Base-by-base conservation (phyloP, 2,113 vertebrate genomes). In the Narcine bancroftii region DNA sequence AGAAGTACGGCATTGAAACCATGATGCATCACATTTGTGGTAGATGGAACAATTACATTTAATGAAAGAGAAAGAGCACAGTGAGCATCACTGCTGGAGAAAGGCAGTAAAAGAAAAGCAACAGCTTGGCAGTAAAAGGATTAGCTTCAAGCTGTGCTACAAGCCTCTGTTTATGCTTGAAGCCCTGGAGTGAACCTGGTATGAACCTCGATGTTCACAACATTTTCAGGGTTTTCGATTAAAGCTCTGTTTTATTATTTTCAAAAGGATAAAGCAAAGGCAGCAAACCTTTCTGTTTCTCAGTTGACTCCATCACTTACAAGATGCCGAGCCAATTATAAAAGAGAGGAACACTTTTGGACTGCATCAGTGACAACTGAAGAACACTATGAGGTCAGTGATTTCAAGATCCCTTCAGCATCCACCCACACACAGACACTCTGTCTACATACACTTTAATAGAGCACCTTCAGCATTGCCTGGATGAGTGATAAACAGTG, bases 91-190 rank as follows among this genome's bases (percentile, higher is more conserved):
- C 42, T 13, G 33, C 39, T 45, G 39, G 39, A 15, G 89, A 47
- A 47, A 29, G 10, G 24, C 39, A 69, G 89, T 33, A 6, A 91
- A 65, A 47, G 19, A 1, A 71, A 69, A 91, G 60, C 89, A 69
- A 33, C 89, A 69, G 89, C 63, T 65, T 91, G 89, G 89, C 89
- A 45, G 66, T 33, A 91, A 39, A 89, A 91, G 42, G 42, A 69
- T 91, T 91, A 71, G 29, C 39, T 24, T 71, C 89, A 91, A 91
- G 89, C 65, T 91, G 89, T 71, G 89, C 21, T 69, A 10, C 24
- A 69, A 47, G 65, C 65, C 26, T 91, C 65, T 91, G 89, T 91
- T 91, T 91, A 71, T 69, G 47, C 21, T 91, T 13, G 39, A 69
- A 91, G 71, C 36, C 89, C 63, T 69, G 65, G 89, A 71, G 63